Evolutionary conservation across 2,797 vertebrate genomes (phyloP).

Genomic region (Natrix natrix): DNA sequence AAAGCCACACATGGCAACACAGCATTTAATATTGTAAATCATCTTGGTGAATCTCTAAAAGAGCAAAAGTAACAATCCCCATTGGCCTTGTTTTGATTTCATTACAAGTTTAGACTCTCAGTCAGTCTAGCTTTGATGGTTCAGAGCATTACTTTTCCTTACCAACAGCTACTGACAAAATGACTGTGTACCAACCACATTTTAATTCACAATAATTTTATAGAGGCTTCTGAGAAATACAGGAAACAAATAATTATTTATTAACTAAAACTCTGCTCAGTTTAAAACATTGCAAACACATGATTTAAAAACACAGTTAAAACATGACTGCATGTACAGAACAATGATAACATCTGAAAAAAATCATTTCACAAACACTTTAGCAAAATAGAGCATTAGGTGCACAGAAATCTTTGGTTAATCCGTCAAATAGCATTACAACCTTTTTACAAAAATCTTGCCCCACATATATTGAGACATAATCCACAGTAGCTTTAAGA

Average conservation of each 20-base stretch:
- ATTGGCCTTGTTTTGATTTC: background rate
- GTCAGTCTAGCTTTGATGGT: background rate
- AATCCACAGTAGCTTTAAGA: background rate
- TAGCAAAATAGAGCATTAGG: background rate
- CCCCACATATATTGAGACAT: background rate
- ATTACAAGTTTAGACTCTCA: background rate
- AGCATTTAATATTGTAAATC: slow-evolving; percentile 22
- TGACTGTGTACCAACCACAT: background rate
- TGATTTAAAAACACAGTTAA: background rate
- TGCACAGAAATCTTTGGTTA: background rate
- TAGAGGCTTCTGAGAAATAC: background rate
- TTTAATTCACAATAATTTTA: background rate
- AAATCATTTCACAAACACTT: background rate
- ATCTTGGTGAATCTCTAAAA: slow-evolving; percentile 6
- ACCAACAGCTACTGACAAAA: background rate
- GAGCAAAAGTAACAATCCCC: background rate
- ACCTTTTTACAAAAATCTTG: background rate
- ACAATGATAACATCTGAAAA: background rate
- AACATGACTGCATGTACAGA: background rate
- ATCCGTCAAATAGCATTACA: background rate
- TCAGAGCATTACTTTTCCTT: background rate
- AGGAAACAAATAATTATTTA: background rate
- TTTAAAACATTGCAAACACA: background rate
- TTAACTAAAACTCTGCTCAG: background rate
- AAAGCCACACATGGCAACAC: slow-evolving; percentile 1